Evolutionary conservation across 2,888 invertebrate genomes (phyloP).

Genomic region (Eupithecia subfuscata): DNA sequence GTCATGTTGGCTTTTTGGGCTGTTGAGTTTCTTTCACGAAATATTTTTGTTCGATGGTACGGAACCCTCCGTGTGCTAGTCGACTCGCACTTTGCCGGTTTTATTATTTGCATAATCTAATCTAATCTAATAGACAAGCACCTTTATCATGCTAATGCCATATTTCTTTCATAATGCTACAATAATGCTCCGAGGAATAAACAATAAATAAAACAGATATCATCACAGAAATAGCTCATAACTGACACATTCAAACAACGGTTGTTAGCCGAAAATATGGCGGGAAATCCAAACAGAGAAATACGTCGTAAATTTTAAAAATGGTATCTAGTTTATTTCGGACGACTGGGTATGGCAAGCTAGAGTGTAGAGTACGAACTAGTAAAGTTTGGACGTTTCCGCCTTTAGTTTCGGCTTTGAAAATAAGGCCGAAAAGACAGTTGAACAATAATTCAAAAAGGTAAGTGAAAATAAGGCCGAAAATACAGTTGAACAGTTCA

Average conservation of each 20-base stretch:
- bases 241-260: slow-evolving; percentile 16
- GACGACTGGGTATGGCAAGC: slow-evolving; percentile 20
- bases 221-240: slow-evolving; percentile 18
- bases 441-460: neutral
- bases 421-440: slow-evolving; percentile 4
- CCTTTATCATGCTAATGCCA: neutral
- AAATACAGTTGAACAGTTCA: neutral
- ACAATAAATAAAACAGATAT: slow-evolving; percentile 6
- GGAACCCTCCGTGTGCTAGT: no score
- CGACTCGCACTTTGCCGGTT: no score
- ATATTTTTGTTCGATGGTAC: no score
- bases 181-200: neutral
- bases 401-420: slow-evolving; percentile 14
- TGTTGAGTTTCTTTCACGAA: no score
- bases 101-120: neutral
- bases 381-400: slow-evolving; percentile 5
- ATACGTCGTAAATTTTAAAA: slow-evolving; percentile 30
- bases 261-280: slow-evolving; percentile 24
- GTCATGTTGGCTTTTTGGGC: no score
- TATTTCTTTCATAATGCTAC: neutral
- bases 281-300: slow-evolving; percentile 19
- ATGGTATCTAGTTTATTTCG: slow-evolving; percentile 30
- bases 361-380: neutral
- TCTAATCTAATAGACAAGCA: neutral
- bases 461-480: slow-evolving; percentile 7